Evolutionary conservation across 2,888 invertebrate species (phyloP).

Genomic region (Chirona hameri): DNA sequence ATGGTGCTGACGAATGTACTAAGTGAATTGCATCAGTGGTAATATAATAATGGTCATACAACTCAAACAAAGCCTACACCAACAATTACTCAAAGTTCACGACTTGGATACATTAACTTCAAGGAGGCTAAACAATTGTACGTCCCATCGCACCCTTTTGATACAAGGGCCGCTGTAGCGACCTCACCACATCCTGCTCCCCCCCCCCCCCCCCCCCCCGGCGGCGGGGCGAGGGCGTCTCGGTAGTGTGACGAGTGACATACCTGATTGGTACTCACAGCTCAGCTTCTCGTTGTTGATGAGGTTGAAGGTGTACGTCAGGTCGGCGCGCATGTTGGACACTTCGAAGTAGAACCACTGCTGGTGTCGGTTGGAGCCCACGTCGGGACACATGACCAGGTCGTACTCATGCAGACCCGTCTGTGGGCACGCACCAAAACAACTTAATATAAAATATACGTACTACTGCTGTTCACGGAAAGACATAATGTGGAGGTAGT

Average conservation of each 20-base stretch:
- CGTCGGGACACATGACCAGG: conserved; percentile 74
- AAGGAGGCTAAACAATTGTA: no score
- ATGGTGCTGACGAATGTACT: no score
- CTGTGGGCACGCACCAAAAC: conserved; percentile 50
- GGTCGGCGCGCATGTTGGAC: conserved; percentile 64
- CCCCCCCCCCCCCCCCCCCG: neutral
- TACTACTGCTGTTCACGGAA: no score
- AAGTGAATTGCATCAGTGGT: no score
- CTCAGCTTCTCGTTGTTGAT: conserved; percentile 82
- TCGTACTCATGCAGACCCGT: conserved; percentile 74
- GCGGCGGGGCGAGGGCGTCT: neutral
- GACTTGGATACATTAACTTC: no score
- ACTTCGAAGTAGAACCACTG: conserved; percentile 92
- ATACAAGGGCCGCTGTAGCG: no score
- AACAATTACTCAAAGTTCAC: no score
- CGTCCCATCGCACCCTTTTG: no score
- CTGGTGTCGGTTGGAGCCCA: conserved; percentile 71
- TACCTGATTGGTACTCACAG: conserved; percentile 78
- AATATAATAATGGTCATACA: no score
- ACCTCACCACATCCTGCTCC: neutral
- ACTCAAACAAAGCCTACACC: no score
- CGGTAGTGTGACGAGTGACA: conserved; percentile 36
- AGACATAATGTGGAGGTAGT: no score
- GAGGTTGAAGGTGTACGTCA: conserved; percentile 75
- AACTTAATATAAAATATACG: no score